A percentile compares a stretch with the other conserved stretches of the same genome.
These are phyloP conservation scores for Lytechinus pictus DNA, from an alignment of 35 echinoderm and acorn worm genomes.

Conservation along the genomic window DNA sequence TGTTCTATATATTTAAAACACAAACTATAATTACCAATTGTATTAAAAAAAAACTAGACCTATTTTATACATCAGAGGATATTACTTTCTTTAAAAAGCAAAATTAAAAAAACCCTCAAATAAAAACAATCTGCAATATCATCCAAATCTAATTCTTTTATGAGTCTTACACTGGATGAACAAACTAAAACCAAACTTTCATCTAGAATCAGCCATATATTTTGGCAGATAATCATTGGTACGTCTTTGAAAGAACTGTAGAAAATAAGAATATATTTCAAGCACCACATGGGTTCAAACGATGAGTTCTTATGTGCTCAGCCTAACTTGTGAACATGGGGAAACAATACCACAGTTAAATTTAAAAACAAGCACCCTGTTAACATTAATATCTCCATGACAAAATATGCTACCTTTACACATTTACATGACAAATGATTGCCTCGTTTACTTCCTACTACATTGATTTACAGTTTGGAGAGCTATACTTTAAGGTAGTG, in stretches of 20 bases:
- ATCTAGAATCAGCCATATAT: not conserved
- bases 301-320: not conserved
- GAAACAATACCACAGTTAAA: not conserved
- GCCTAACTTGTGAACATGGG: not conserved
- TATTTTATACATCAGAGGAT: too few species aligned
- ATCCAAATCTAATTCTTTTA: not conserved
- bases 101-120: too few species aligned
- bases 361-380: not conserved
- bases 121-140: not conserved
- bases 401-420: slow-evolving; percentile 12
- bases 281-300: not conserved
- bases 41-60: too few species aligned
- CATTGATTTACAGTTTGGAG: not conserved
- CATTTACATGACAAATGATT: slow-evolving; percentile 1
- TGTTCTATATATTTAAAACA: not conserved
- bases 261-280: not conserved
- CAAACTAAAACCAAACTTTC: not conserved
- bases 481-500: not conserved
- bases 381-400: not conserved
- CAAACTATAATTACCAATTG: too few species aligned
- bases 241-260: not conserved
- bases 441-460: not conserved
- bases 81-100: too few species aligned
- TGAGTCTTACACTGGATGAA: not conserved
- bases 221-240: not conserved